These are phyloP conservation scores for Bombylius major DNA, from an alignment of 2,888 invertebrate genomes.

Conservation along the genomic window DNA sequence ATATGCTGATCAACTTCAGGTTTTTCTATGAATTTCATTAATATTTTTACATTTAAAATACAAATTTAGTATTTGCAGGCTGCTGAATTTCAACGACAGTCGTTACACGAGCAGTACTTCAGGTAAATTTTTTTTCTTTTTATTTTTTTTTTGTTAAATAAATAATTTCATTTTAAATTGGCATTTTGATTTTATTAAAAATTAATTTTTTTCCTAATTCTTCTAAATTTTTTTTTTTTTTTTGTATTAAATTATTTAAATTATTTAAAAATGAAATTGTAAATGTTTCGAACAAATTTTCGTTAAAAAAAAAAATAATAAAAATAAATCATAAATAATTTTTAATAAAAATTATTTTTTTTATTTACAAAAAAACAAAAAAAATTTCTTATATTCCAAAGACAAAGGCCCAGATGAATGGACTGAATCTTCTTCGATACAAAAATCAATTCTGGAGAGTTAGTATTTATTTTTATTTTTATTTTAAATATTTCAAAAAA, in stretches of 20 bases:
- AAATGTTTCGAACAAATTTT: constrained; percentile 11
- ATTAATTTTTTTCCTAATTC: neutral
- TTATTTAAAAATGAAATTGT: constrained; percentile 2
- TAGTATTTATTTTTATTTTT: constrained; percentile 2
- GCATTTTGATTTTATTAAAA: neutral
- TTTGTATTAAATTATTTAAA: neutral
- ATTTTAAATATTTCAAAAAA: no score
- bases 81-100: constrained; percentile 38
- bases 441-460: constrained; percentile 2
- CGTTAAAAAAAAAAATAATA: no score
- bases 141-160: neutral
- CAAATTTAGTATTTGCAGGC: constrained; percentile 38
- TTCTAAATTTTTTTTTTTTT: neutral
- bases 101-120: constrained; percentile 38
- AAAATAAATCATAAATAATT: neutral
- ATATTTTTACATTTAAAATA: constrained; percentile 27
- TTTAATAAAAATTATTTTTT: neutral
- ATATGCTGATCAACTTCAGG: constrained; percentile 39
- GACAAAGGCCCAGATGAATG: constrained; percentile 15
- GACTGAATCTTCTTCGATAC: constrained; percentile 5
- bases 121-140: constrained; percentile 25
- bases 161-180: neutral
- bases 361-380: neutral
- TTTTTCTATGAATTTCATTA: constrained; percentile 26
- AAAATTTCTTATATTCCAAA: constrained; percentile 10